Conservation (phyloP, 2,113 vertebrate genomes). For the Saguinus imperator region DNA sequence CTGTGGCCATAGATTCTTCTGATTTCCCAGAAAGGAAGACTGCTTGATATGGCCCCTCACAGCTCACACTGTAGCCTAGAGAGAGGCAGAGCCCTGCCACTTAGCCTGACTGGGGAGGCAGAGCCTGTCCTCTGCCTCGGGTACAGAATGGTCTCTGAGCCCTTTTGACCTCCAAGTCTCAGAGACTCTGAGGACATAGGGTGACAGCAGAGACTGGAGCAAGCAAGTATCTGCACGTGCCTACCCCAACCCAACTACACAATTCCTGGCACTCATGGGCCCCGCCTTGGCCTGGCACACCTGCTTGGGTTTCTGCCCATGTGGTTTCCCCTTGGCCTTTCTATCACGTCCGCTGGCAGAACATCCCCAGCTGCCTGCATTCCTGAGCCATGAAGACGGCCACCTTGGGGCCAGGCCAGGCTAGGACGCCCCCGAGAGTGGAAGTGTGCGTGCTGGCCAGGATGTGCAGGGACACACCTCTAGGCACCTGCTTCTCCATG, state of each 20-base stretch:
- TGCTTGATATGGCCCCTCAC: rapidly evolving
- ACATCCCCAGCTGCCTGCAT: conserved; percentile 70
- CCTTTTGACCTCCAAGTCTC: conserved; percentile 1
- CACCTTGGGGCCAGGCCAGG: conserved; percentile 53
- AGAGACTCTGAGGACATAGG: neutral
- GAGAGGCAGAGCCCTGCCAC: neutral
- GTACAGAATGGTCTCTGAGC: neutral
- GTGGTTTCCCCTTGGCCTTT: conserved; percentile 73
- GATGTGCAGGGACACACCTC: conserved; percentile 47
- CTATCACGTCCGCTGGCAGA: conserved; percentile 76
- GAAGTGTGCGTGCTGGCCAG: conserved; percentile 21
- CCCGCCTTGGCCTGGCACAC: conserved; percentile 66
- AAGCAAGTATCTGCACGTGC: conserved; percentile 25
- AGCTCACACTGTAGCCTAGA: neutral
- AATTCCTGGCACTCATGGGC: conserved; percentile 62
- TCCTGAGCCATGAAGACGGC: conserved; percentile 66
- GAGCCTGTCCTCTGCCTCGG: neutral
- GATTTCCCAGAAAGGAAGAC: neutral
- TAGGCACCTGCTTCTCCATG: conserved; percentile 9
- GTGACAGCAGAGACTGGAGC: conserved; percentile 20
- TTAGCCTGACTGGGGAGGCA: neutral
- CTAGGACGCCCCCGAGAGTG: conserved; percentile 3
- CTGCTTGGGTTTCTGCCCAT: conserved; percentile 62
- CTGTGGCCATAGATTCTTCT: neutral
- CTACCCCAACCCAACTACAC: neutral